These are phyloP conservation scores for Nemotelus pantherinus DNA, from an alignment of 2,888 invertebrate genomes.

Conservation along the genomic window DNA sequence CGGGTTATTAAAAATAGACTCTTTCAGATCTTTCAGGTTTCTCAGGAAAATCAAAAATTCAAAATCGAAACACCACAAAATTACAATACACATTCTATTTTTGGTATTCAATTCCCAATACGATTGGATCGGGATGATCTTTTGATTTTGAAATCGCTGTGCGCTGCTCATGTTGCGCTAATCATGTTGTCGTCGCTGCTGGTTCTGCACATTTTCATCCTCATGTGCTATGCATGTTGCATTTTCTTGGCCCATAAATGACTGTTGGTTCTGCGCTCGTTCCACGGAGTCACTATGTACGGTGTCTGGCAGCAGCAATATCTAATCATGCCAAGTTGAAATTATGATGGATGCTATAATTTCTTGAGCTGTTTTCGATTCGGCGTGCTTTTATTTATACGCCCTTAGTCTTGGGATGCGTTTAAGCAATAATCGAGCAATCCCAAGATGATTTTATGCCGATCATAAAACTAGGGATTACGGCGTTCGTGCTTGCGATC, in stretches of 20 bases:
- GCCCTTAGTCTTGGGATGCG: constrained; percentile 20
- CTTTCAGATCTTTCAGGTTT: not conserved
- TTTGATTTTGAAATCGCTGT: constrained; percentile 31
- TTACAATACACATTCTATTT: not conserved
- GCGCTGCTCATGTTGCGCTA: not conserved
- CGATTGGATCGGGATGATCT: constrained; percentile 32
- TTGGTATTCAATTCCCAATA: not conserved
- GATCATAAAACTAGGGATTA: constrained; percentile 18
- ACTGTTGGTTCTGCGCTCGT: too few species aligned
- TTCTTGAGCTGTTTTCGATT: not conserved
- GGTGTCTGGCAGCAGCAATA: constrained; percentile 12
- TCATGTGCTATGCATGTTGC: not conserved
- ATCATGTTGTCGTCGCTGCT: not conserved
- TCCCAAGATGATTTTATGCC: not conserved
- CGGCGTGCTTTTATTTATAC: constrained; percentile 1
- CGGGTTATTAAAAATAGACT: not conserved
- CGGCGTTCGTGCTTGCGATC: not conserved
- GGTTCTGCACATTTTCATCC: constrained; percentile 1
- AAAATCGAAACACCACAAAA: not conserved
- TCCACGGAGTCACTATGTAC: not conserved
- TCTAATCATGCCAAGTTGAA: constrained; percentile 17
- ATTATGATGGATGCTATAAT: constrained; percentile 32
- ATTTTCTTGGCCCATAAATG: too few species aligned
- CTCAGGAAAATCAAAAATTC: not conserved
- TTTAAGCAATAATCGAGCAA: constrained; percentile 8